Evolutionary conservation across 2,888 invertebrate species (phyloP).

Genomic region (Lamellibrachia satsuma): DNA sequence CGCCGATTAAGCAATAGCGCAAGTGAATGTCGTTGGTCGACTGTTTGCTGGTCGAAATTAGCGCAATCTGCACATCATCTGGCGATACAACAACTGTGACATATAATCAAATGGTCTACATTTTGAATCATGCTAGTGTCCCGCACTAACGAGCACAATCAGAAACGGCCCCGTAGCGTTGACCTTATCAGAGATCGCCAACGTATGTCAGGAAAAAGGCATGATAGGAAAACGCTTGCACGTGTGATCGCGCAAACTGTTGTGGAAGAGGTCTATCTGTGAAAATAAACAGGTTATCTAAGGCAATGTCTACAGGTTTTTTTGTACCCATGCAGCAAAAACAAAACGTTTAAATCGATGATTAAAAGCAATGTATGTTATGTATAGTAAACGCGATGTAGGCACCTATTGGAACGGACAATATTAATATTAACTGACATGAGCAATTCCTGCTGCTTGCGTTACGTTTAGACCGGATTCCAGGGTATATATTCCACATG

Average conservation of each 20-base stretch:
- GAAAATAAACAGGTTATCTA: not conserved
- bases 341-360: not conserved
- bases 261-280: not conserved
- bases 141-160: not conserved
- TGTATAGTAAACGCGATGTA: not conserved
- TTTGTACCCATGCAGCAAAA: not conserved
- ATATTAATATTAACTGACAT: not conserved
- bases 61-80: not conserved
- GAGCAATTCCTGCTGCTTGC: not conserved
- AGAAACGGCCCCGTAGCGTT: not conserved
- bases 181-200: not conserved
- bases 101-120: not conserved
- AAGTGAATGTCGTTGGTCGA: not conserved
- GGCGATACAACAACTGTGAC: not conserved
- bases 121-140: not conserved
- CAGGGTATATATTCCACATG: not conserved
- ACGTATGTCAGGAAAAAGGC: not conserved
- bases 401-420: not conserved
- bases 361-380: not conserved
- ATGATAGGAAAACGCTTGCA: not conserved
- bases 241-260: not conserved
- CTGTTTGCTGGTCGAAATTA: not conserved
- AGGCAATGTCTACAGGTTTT: not conserved
- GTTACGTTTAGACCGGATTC: not conserved
- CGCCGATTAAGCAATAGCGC: not conserved